Conservation (phyloP, 2,113 vertebrate genomes). For the Rhinopithecus roxellana region DNA sequence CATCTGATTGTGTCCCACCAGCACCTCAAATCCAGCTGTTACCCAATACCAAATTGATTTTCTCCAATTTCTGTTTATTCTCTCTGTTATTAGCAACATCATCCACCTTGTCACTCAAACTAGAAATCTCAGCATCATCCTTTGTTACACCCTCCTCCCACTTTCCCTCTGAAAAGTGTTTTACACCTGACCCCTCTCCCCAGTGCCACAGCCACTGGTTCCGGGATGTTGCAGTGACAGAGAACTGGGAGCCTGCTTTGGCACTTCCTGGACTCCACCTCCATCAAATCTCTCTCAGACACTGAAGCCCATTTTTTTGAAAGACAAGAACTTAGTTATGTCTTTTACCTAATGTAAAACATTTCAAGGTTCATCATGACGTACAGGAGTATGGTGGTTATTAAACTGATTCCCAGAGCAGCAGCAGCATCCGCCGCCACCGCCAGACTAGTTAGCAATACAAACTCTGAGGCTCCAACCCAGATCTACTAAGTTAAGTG, state of each 20-base stretch:
- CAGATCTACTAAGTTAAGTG: not conserved
- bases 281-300: not conserved
- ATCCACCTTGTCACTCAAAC: not conserved
- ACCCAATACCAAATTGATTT: not conserved
- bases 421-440: not conserved
- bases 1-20: not conserved
- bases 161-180: not conserved
- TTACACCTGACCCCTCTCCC: not conserved
- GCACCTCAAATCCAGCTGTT: not conserved
- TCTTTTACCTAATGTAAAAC: not conserved
- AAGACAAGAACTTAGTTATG: not conserved
- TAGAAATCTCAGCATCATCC: not conserved
- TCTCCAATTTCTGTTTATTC: not conserved
- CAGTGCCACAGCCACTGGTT: not conserved
- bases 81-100: not conserved
- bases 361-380: not conserved
- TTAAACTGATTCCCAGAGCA: not conserved
- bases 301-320: not conserved
- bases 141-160: not conserved
- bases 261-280: not conserved
- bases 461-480: not conserved
- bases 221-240: not conserved
- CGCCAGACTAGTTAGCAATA: not conserved
- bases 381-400: not conserved
- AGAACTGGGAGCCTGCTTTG: not conserved